Evolutionary conservation across 2,113 vertebrate genomes (phyloP).

Genomic region (Chelonoidis abingdonii): DNA sequence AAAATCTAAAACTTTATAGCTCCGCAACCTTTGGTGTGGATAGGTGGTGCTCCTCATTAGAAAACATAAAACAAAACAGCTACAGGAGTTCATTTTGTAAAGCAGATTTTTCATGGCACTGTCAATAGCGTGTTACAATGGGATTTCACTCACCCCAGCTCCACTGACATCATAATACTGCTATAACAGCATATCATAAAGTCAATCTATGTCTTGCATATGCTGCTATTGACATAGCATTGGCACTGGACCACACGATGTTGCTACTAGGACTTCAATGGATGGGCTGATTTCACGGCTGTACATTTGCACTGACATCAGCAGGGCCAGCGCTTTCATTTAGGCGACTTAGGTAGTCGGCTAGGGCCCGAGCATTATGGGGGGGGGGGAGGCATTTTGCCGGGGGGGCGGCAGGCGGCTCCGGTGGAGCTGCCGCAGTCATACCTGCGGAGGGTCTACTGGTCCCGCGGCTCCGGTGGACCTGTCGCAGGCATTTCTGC

Average conservation of each 20-base stretch:
- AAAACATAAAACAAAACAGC: not conserved
- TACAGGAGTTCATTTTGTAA: not conserved
- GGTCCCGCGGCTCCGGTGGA: no score
- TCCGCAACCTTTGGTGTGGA: not conserved
- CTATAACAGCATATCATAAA: not conserved
- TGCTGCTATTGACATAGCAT: rapidly evolving
- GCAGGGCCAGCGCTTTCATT: no score
- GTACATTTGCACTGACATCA: not conserved
- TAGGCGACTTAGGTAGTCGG: no score
- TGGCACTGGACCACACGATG: rapidly evolving
- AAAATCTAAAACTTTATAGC: rapidly evolving
- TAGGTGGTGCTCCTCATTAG: not conserved
- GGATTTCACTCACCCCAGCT: rapidly evolving
- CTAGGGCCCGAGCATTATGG: no score
- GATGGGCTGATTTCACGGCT: rapidly evolving
- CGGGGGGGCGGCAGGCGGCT: no score
- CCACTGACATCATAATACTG: not conserved
- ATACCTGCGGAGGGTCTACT: no score
- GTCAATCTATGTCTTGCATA: rapidly evolving
- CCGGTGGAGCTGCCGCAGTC: no score
- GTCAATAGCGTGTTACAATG: not conserved
- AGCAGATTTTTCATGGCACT: not conserved
- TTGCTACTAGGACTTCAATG: not conserved
- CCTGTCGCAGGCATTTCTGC: no score
- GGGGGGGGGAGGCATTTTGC: no score